Conservation (phyloP, 30 jellyfish, hydroid and myxozoan genomes). For the Rhopilema esculentum region DNA sequence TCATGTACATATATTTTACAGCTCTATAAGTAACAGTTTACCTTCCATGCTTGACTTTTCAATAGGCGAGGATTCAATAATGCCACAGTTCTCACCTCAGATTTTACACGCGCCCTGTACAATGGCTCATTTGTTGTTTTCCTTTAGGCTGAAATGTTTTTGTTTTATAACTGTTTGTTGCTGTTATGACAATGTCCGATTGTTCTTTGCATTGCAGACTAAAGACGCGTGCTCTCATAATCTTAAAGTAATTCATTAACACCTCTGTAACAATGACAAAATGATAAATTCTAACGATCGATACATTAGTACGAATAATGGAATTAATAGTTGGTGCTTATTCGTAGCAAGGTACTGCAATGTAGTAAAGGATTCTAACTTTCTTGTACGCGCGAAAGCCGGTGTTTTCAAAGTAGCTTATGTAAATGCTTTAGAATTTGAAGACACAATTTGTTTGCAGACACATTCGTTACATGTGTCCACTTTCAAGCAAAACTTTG, state of each 20-base stretch:
- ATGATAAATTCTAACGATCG: background rate
- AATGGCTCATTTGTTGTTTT: background rate
- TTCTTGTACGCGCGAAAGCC: too few relatives aligned
- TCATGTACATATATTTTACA: background rate
- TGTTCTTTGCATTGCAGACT: background rate
- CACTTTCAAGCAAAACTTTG: too few relatives aligned
- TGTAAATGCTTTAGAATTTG: too few relatives aligned
- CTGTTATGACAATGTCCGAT: background rate
- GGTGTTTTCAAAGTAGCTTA: too few relatives aligned
- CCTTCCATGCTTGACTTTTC: background rate
- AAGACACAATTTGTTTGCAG: too few relatives aligned
- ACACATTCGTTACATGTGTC: too few relatives aligned
- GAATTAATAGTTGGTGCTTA: background rate
- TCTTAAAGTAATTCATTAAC: background rate
- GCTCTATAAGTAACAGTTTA: background rate
- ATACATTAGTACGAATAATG: background rate
- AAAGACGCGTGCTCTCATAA: background rate
- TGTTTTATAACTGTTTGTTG: background rate
- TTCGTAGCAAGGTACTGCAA: too few relatives aligned
- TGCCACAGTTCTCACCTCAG: background rate
- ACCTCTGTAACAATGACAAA: background rate
- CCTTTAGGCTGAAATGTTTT: background rate
- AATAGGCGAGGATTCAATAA: background rate
- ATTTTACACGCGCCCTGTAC: background rate
- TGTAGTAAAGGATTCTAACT: too few relatives aligned